phyloP scores from a whole-genome alignment of 2,888 invertebrate species.

The Beris chalybata region DNA sequence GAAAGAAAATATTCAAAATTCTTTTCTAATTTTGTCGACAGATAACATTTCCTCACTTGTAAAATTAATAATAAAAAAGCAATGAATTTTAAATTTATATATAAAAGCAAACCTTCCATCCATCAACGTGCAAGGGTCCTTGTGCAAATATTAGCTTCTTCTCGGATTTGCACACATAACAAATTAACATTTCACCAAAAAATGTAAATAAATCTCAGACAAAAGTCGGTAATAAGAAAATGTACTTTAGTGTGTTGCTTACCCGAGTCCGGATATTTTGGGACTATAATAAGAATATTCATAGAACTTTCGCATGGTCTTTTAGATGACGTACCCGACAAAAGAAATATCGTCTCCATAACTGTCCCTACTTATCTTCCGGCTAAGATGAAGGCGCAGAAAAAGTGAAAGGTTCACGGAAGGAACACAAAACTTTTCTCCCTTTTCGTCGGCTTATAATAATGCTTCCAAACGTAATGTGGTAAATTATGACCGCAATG shows the following conservation, averaged over 20 bases:
- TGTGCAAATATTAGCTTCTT: too few relatives aligned
- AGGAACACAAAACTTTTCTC: not conserved
- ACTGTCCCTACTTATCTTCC: constrained; percentile 20
- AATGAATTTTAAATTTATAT: too few relatives aligned
- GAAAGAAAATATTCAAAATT: too few relatives aligned
- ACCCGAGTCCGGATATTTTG: too few relatives aligned
- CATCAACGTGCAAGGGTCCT: too few relatives aligned
- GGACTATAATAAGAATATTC: too few relatives aligned
- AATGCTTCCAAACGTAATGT: constrained; percentile 2
- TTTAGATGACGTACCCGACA: constrained; percentile 9
- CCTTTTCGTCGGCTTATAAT: constrained; percentile 1
- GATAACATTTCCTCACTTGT: too few relatives aligned
- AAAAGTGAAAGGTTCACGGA: not conserved
- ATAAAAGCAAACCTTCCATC: too few relatives aligned
- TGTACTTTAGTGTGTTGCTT: not conserved
- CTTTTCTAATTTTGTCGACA: too few relatives aligned
- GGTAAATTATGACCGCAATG: constrained; percentile 7
- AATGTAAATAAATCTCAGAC: not conserved
- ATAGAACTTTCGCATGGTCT: too few relatives aligned
- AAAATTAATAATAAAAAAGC: too few relatives aligned
- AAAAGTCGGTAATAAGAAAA: constrained; percentile 3
- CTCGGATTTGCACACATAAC: not conserved
- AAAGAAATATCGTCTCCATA: constrained; percentile 21
- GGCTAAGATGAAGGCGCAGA: not conserved
- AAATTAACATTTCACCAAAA: not conserved